These are phyloP conservation scores for Brachycybe producta DNA, from an alignment of 2,888 invertebrate genomes.

Conservation along the genomic window DNA sequence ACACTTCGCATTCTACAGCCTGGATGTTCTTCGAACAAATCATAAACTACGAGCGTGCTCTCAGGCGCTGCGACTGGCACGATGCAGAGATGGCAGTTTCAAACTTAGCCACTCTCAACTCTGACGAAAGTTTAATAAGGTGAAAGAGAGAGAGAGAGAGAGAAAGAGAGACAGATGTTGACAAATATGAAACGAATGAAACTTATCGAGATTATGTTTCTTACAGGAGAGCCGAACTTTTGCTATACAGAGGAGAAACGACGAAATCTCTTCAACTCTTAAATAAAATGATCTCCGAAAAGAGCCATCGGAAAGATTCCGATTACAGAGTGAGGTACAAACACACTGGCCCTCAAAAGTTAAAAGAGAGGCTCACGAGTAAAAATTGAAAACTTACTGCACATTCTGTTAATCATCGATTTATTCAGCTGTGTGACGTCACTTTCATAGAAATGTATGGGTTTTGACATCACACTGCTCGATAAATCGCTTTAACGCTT, in stretches of 20 bases:
- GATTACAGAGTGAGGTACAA: slow-evolving; percentile 28
- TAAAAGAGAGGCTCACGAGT: not conserved
- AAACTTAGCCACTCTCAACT: slow-evolving; percentile 47
- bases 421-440: no score
- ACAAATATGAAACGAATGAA: not conserved
- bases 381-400: not conserved
- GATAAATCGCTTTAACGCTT: no score
- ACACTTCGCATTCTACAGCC: slow-evolving; percentile 44
- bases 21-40: slow-evolving; percentile 48
- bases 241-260: slow-evolving; percentile 7
- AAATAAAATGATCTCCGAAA: not conserved
- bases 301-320: not conserved
- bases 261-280: not conserved
- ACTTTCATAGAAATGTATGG: no score
- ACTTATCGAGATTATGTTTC: not conserved
- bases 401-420: not conserved
- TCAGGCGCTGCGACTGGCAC: slow-evolving; percentile 47
- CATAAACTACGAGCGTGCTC: slow-evolving; percentile 29
- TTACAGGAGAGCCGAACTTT: slow-evolving; percentile 9
- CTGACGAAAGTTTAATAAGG: slow-evolving; percentile 45
- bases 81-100: slow-evolving; percentile 56
- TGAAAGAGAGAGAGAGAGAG: no score
- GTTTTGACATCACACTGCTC: no score
- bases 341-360: not conserved
- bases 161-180: not conserved